Conservation (phyloP, 2,113 vertebrate species). For the Lanius collurio region DNA sequence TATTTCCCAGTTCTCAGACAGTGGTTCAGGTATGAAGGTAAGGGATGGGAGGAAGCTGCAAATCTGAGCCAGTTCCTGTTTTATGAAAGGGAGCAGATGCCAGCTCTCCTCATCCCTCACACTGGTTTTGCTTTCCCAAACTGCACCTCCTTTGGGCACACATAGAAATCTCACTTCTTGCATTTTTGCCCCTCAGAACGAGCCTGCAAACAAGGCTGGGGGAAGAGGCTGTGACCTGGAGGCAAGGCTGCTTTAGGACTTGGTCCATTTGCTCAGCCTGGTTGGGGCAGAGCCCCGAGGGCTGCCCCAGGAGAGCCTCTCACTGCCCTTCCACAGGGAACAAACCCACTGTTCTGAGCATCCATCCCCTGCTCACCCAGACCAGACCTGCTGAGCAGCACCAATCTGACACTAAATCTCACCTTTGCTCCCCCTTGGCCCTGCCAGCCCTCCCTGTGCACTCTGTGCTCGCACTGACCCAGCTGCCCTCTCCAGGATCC, state of each 20-base stretch:
- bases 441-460: background rate
- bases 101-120: background rate
- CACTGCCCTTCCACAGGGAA: fast-evolving
- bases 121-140: background rate
- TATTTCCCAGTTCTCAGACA: background rate
- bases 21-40: background rate
- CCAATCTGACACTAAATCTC: background rate
- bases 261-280: background rate
- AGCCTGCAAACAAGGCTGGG: background rate
- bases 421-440: background rate
- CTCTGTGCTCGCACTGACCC: fast-evolving
- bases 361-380: background rate
- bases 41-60: background rate
- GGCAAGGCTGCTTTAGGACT: background rate
- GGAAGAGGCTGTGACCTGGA: background rate
- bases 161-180: background rate
- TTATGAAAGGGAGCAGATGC: background rate
- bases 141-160: background rate
- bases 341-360: background rate
- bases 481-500: fast-evolving
- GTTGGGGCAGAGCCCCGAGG: fast-evolving
- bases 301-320: background rate
- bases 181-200: background rate
- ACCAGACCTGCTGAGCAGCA: background rate
- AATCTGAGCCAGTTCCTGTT: background rate